A percentile compares a stretch with the other conserved stretches of the same genome.
Conservation (phyloP, 2,113 vertebrate species). For the Mesembrinibis cayennensis region DNA sequence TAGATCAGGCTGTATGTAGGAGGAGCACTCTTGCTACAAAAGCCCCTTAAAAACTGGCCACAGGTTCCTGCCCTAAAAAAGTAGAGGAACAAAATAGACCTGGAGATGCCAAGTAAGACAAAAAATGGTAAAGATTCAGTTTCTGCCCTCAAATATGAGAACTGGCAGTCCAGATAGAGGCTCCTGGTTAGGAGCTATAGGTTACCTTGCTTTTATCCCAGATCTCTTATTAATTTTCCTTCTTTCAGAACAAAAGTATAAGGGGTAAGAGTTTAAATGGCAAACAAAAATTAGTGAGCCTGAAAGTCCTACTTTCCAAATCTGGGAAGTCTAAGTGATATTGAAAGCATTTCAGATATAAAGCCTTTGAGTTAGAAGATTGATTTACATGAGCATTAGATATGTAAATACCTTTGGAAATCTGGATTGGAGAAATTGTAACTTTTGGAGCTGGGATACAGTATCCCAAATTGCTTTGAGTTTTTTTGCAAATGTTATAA, state of each 20-base stretch:
- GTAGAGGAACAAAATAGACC: background rate
- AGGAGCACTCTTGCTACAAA: background rate
- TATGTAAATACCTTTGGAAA: background rate
- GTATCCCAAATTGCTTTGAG: background rate
- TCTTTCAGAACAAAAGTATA: background rate
- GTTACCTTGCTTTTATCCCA: background rate
- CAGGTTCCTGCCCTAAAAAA: background rate
- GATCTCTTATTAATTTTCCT: background rate
- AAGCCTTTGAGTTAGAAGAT: background rate
- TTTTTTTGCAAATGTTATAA: background rate
- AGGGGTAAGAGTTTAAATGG: background rate
- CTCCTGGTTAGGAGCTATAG: background rate
- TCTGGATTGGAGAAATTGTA: background rate
- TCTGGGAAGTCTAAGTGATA: background rate
- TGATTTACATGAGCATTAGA: background rate
- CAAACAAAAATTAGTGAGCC: background rate
- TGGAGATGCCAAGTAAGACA: background rate
- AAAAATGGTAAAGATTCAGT: background rate
- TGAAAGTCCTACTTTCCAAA: background rate
- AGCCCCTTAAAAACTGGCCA: background rate
- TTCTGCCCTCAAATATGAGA: background rate
- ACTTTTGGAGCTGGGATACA: background rate
- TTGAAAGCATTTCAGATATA: background rate
- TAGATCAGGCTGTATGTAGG: background rate
- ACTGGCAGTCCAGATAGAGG: background rate